Evolutionary conservation across 1,140 invertebrate species (phyloP), one percentile per base, ranked within the genome.

Genomic region (Plutomurus gul): DNA sequence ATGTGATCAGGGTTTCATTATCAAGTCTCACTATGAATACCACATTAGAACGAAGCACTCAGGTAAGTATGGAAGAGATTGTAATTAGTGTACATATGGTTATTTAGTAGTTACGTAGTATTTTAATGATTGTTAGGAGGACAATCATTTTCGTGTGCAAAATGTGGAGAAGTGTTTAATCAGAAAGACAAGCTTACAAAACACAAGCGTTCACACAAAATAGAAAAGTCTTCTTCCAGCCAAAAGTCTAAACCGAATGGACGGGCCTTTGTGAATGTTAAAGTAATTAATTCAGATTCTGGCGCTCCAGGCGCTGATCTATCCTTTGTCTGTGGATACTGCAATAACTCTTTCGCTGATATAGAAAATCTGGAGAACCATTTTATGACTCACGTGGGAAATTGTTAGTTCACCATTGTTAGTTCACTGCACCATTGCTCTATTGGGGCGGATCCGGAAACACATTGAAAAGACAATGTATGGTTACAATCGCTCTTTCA

Each of bases 101-200:
- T 6, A 73, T 16, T 70, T 22, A 27, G 60, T 5, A 36, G 36
- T 11, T 6, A 16, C 13, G n/a, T 2, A 49, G 8, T 20, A 27
- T 56, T 36, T 56, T 33, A 27, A 30, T 51, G 8, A 22, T 90
- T 91, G 84, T 87, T 87, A 4, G 88, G 87, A 0, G 86, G 87
- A 18, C 85, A 87, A 30, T 89, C 90, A 0, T 90, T 87, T 84
- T 78, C 85, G 1, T 92, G 91, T 84, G 49, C 84, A 1, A 82
- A 87, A 8, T 92, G 91, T 85, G 85, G 86, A 13, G 88, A 88
- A 80, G 80, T 86, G 13, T 89, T 89, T 71, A 84, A 85, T 43
- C 84, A 88, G 84, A 87, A 87, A 84, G 87, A 87, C 75, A 84
- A 85, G 43, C 82, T 86, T 10, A 82, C 84, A 33, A 65, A 77